Evolutionary conservation across 2,113 vertebrate species (phyloP).

Genomic region (Sylvietta virens): DNA sequence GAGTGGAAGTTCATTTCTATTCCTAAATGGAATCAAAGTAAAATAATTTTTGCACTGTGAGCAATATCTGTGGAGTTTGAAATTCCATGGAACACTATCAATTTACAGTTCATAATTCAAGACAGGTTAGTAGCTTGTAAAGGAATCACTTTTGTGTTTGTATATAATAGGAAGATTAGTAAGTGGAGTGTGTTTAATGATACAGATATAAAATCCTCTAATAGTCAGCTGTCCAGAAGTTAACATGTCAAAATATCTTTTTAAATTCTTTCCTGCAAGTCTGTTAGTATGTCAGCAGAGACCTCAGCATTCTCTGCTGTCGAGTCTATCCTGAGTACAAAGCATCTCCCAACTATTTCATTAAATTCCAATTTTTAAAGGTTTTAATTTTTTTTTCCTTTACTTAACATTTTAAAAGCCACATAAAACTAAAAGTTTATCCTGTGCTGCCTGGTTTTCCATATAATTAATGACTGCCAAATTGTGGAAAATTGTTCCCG

Average conservation of each 20-base stretch:
- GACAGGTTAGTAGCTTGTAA: not conserved
- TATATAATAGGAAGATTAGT: not conserved
- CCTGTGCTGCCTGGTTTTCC: not conserved
- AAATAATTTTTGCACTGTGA: not conserved
- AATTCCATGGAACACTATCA: not conserved
- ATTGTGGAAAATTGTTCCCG: not conserved
- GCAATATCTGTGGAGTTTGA: not conserved
- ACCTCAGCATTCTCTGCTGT: not conserved
- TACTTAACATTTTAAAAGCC: not conserved
- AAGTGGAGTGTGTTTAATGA: not conserved
- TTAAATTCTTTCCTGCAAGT: not conserved
- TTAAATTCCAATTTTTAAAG: not conserved
- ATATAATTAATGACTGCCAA: not conserved
- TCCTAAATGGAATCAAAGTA: not conserved
- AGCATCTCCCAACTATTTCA: not conserved
- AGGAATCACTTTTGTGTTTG: not conserved
- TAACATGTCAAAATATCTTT: not conserved
- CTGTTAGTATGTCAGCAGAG: not conserved
- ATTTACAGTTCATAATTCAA: not conserved
- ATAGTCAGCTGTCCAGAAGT: not conserved
- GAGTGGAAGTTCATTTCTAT: not conserved
- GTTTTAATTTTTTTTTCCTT: not conserved
- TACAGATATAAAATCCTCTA: not conserved
- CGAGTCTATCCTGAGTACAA: not conserved
- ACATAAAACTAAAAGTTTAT: not conserved